Evolutionary conservation across 2,797 vertebrate species (phyloP), one percentile per base, ranked within the genome.

Genomic region (Australoheros facetus): DNA sequence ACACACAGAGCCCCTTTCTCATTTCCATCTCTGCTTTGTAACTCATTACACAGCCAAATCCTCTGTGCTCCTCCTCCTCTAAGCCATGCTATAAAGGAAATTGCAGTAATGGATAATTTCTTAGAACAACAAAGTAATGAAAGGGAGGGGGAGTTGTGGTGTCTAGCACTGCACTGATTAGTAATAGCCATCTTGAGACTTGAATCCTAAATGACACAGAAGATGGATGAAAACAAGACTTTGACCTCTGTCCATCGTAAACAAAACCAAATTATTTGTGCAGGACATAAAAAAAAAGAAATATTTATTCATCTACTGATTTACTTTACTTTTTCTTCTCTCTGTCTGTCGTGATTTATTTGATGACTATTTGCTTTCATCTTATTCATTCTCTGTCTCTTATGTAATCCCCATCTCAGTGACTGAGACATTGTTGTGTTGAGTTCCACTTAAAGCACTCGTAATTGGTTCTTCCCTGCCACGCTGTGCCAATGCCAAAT

Each of bases 401-500:
- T 69, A 77, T 42, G 77, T 84, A 82, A 88, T 83, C 81, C 21
- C 71, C 70, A 59, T 71, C 76, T 85, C 55, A 30, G 16, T 8
- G 64, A 13, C 64, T 69, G 42, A 51, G 26, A 69, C 26, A 70
- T 59, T 54, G 30, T 60, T 71, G 71, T 56, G 74, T 51, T 80
- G 85, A 85, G 81, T 82, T 87, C 80, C 80, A 85, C 84, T 85
- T 92, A 82, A 93, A 88, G 87, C 56, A 34, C 83, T 88, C 57
- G 77, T 91, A 92, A 93, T 92, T 89, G 90, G 74, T 80, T 90
- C 75, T 79, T 86, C 59, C 21, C 73, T 70, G 79, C 84, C 71
- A 83, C 83, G 83, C 74, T 86, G 87, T 90, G 83, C 56, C 53
- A 42, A 70, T 39, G 69, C 62, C 83, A 64, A 90, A 82, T 56